A percentile compares a stretch with the other conserved stretches of the same genome.
phyloP scores from a whole-genome alignment of 2,797 vertebrate genomes.

The Orestias chungarensis region DNA sequence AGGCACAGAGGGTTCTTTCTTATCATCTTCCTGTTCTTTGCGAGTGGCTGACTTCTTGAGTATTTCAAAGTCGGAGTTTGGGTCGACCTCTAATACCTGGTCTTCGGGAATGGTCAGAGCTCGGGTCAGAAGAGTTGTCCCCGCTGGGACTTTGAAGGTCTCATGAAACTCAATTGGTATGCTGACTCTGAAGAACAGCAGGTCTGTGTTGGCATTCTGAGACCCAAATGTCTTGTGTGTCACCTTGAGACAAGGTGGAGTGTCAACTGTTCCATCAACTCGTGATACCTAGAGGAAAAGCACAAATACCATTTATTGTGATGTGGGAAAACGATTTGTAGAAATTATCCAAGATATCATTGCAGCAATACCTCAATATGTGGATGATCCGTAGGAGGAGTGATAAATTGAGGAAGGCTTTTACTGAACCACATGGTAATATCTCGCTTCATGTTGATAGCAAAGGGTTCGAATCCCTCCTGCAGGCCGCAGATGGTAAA shows the following conservation, averaged over 20 bases:
- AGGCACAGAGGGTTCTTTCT: slow-evolving; percentile 80
- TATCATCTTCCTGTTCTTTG: slow-evolving; percentile 86
- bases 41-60: slow-evolving; percentile 88
- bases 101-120: slow-evolving; percentile 87
- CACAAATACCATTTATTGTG: background rate
- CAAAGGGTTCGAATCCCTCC: slow-evolving; percentile 95
- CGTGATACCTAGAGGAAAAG: slow-evolving; percentile 80
- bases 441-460: slow-evolving; percentile 94
- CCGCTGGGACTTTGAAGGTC: slow-evolving; percentile 86
- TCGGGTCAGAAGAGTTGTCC: slow-evolving; percentile 87
- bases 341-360: background rate
- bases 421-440: slow-evolving; percentile 98
- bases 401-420: slow-evolving; percentile 90
- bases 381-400: slow-evolving; percentile 83
- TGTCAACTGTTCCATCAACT: slow-evolving; percentile 92
- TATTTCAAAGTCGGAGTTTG: slow-evolving; percentile 90
- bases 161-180: slow-evolving; percentile 93
- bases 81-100: slow-evolving; percentile 86
- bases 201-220: slow-evolving; percentile 88
- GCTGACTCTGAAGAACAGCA: slow-evolving; percentile 90
- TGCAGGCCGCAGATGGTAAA: slow-evolving; percentile 96
- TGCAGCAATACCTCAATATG: slow-evolving; percentile 85
- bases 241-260: slow-evolving; percentile 89
- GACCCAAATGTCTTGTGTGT: slow-evolving; percentile 89
- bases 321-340: background rate